Base-by-base conservation (phyloP, 2,113 vertebrate species). In the Notarius lentiginosus region DNA sequence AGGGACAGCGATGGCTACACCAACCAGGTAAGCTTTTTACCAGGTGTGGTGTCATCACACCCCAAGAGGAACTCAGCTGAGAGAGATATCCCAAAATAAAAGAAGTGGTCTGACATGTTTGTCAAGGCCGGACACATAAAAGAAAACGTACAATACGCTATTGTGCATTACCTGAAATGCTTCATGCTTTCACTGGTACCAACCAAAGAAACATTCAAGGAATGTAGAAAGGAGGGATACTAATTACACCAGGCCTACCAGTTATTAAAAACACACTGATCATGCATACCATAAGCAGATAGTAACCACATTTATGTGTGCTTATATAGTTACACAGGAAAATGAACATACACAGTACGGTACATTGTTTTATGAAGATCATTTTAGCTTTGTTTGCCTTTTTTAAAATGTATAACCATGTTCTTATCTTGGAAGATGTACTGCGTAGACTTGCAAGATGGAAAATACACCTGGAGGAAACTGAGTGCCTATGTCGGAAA, bases 1-100 rank as follows among this genome's bases (percentile, higher is more conserved):
- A 97, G 96, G 90, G 96, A 97, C 91, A 88, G 95, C 20, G 93
- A 90, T 85, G 96, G 95, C 87, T 97, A 98, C 94, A 97, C 96
- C 61, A 97, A 98, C 88, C 92, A 96, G 95, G 98, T 98, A 60
- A 85, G 84, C 61, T 80, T 2, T n/a, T 27, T 47, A 11, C 7
- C 7, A 6, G 47, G 76, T n/a, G 53, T 58, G 79, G 56, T 60
- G 55, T 61, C 79, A 58, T 51, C 7, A 2, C 72, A 61, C 63
- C 11, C 34, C n/a, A 30, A 18, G 7, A 84, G 66, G 7, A 49
- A 72, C 51, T 24, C 20, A 58, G 47, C 17, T 76, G 9, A 22
- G 11, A 20, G 58, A 34, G 11, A 12, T 51, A 65, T 60, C 5
- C 56, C 60, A 55, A n/a, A 56, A 53, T 15, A 27, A 73, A 11